Evolutionary conservation across 2,888 invertebrate genomes (phyloP).

Genomic region (Junonia oenone): DNA sequence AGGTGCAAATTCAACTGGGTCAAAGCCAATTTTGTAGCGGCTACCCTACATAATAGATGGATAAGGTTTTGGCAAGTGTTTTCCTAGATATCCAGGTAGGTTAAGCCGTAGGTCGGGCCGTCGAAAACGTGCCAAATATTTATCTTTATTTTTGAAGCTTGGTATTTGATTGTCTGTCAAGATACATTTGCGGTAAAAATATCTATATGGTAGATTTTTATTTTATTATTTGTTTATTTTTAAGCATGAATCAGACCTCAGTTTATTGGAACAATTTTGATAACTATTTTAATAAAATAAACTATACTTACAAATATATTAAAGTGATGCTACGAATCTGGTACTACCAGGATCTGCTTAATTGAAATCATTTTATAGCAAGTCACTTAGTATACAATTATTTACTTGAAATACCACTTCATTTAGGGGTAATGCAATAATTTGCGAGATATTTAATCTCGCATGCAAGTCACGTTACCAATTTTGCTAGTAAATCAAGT

Average conservation of each 20-base stretch:
- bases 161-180: conserved; percentile 22
- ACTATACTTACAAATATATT: too few species aligned
- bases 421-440: not conserved
- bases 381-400: not conserved
- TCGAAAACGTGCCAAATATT: conserved; percentile 21
- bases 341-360: not conserved
- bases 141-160: conserved; percentile 13
- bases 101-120: conserved; percentile 20
- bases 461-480: conserved; percentile 9
- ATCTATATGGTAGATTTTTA: not conserved
- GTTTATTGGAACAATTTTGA: too few species aligned
- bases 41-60: conserved; percentile 27
- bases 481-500: conserved; percentile 36
- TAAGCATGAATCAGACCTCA: too few species aligned
- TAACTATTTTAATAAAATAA: too few species aligned
- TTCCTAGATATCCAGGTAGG: conserved; percentile 25
- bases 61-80: conserved; percentile 30
- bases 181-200: conserved; percentile 11
- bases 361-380: not conserved
- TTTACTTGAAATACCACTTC: not conserved
- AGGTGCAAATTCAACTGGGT: conserved; percentile 21
- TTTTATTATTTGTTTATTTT: not conserved
- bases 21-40: conserved; percentile 24
- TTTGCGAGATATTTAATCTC: conserved; percentile 1
- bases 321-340: not conserved